Evolutionary conservation across 2,888 invertebrate species (phyloP), one percentile per base, ranked within the genome.

Genomic region (Litoditis marina): DNA sequence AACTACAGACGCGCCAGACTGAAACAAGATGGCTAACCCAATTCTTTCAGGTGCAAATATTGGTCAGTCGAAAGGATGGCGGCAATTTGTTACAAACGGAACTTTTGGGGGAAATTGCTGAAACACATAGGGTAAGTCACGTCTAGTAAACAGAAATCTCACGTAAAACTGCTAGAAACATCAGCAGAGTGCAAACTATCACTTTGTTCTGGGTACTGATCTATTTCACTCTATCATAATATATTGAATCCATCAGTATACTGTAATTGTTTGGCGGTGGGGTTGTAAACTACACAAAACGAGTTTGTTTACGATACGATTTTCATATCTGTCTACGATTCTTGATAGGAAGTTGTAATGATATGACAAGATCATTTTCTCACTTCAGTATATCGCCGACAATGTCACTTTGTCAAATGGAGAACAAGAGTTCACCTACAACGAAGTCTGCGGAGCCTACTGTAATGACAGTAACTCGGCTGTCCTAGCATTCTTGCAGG

Each of bases 381-480:
- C n/a, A 28, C 42, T 31, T 56, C 50, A 66, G 65, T 68, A 70
- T 51, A 65, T 75, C 5, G 66, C 67, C 2, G 71, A 75, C 44
- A 75, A 75, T 51, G 58, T 75, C 39, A 75, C 75, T 25, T 60
- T 62, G 1, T 66, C 42, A 27, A 63, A 70, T 56, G 70, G 73
- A 3, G 42, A 60, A 27, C 34, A 36, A 13, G 47, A 64, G 2
- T 52, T 63, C 19, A 31, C 49, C n/a, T 80, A 80, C 69, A 69
- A 72, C 34, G 66, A 78, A 49, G 58, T 80, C 31, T 80, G 80
- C 60, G 80, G 80, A 27, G 68, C 77, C 30, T 80, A 80, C 58
- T 81, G 80, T 60, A 78, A 78, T 54, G 77, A 80, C 34, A 79
- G 79, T 58, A 80, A 80, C 63, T 78, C 76, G 2, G 72, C 74